Conservation (phyloP, 2,113 vertebrate species). For the Butorides virescens region DNA sequence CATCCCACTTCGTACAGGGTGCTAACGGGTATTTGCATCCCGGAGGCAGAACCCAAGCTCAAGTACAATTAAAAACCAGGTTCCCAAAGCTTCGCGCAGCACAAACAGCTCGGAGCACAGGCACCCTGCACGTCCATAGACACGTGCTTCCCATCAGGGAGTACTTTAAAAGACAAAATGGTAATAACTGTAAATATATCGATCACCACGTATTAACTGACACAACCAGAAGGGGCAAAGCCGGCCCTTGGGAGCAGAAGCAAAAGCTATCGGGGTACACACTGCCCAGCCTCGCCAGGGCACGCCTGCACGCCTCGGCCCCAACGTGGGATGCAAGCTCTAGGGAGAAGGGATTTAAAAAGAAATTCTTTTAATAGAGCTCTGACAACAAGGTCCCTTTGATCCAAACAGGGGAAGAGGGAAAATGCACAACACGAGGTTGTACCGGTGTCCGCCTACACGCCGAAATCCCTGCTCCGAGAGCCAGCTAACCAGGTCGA, state of each 20-base stretch:
- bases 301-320: fast-evolving
- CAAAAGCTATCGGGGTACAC: neutral
- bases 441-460: neutral
- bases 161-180: neutral
- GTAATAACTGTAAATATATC: neutral
- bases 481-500: neutral
- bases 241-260: neutral
- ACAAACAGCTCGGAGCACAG: fast-evolving
- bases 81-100: fast-evolving
- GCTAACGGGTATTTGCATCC: neutral
- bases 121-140: neutral
- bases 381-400: neutral
- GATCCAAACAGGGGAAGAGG: neutral
- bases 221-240: neutral
- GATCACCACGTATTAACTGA: neutral
- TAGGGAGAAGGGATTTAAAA: neutral
- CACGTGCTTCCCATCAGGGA: fast-evolving
- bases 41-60: neutral
- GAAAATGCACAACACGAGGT: neutral
- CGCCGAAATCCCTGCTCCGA: neutral
- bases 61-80: neutral
- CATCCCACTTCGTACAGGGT: neutral
- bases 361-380: neutral
- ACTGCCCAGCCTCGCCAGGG: neutral
- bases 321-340: fast-evolving